Conservation (phyloP, 2,113 vertebrate genomes). For the Lophochroa leadbeateri region DNA sequence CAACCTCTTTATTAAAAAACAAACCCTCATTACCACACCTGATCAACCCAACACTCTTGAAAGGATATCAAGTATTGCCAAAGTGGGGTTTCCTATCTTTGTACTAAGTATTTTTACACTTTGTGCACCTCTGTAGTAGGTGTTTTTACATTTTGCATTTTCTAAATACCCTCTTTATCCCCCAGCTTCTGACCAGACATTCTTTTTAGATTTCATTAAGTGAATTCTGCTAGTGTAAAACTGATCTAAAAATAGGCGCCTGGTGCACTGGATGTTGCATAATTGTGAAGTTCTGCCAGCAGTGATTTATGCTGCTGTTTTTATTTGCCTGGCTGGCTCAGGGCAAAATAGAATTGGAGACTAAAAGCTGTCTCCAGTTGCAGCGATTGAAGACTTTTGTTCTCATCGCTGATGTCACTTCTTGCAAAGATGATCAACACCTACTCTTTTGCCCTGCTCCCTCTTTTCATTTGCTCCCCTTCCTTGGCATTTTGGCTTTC, state of each 20-base stretch:
- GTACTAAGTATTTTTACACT: background rate
- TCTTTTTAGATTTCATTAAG: constrained; percentile 49
- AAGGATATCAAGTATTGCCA: background rate
- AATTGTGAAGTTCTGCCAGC: constrained; percentile 54
- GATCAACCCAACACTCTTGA: background rate
- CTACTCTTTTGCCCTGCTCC: background rate
- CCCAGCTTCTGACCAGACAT: background rate
- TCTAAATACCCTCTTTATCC: background rate
- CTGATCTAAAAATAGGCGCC: constrained; percentile 45
- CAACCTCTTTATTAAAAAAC: background rate
- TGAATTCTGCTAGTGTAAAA: constrained; percentile 47
- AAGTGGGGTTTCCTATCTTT: background rate
- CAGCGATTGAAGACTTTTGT: constrained; percentile 1
- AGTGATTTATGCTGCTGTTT: constrained; percentile 59
- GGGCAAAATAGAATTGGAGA: constrained; percentile 42
- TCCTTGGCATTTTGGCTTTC: constrained; percentile 9
- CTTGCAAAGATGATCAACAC: background rate
- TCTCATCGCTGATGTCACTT: constrained; percentile 26
- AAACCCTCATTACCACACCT: background rate
- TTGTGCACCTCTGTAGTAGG: background rate
- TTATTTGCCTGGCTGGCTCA: constrained; percentile 42
- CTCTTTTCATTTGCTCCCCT: background rate
- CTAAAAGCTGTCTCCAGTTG: constrained; percentile 31
- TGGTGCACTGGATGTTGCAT: constrained; percentile 38
- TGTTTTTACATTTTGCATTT: background rate